phyloP scores from a whole-genome alignment of 2,797 vertebrate species.

The Parauchenoglanis ngamensis region DNA sequence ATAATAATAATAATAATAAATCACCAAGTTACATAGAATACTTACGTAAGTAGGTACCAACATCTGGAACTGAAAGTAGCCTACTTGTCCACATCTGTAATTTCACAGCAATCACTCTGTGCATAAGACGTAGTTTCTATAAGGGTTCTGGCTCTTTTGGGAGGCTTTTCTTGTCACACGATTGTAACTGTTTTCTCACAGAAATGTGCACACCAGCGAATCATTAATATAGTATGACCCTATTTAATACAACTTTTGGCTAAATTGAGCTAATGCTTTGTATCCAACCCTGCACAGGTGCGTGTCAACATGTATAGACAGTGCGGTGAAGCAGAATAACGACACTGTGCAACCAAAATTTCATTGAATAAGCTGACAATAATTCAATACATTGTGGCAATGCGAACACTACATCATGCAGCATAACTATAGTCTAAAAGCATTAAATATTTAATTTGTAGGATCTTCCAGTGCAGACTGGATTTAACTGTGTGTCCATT shows the following conservation, averaged over 20 bases:
- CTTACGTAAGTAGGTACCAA: not conserved
- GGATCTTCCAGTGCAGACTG: not conserved
- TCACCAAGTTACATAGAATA: not conserved
- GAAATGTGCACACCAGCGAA: not conserved
- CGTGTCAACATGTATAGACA: not conserved
- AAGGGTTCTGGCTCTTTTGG: not conserved
- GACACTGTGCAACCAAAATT: not conserved
- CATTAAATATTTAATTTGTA: not conserved
- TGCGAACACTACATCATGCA: not conserved
- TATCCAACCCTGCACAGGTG: not conserved
- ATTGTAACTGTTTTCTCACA: not conserved
- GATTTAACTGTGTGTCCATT: not conserved
- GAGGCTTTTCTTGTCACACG: not conserved
- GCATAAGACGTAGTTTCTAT: not conserved
- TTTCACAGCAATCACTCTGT: not conserved
- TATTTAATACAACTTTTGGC: not conserved
- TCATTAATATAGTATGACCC: not conserved
- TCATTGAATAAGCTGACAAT: not conserved
- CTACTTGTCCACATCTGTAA: not conserved
- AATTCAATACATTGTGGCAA: not conserved
- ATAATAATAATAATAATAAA: no score
- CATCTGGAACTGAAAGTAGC: constrained; percentile 12
- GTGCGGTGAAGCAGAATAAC: not conserved
- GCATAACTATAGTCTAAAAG: not conserved
- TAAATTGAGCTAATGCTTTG: not conserved